Base-by-base conservation (phyloP, 2,888 invertebrate genomes). In the Melikaiella ostensackeni region DNA sequence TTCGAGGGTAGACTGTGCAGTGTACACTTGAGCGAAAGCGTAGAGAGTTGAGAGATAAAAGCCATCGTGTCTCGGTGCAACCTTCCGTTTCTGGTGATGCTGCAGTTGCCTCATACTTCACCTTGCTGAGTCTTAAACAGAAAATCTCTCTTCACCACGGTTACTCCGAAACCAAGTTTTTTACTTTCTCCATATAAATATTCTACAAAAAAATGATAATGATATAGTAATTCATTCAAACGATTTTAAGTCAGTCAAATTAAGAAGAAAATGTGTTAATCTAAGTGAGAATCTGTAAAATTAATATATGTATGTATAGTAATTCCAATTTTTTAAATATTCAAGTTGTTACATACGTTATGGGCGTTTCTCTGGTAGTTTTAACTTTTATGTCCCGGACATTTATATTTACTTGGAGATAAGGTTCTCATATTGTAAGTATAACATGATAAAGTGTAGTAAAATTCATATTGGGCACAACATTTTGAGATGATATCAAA, bases 41-140 rank as follows among this genome's bases (percentile, higher is more conserved):
- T 55, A 24, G 74, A 74, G 59, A 61, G 74, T 61, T 21, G 50
- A 59, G 42, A 74, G 74, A 59, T 74, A 42, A 59, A 59, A 61
- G 33, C 16, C 42, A 24, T 74, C 24, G 74, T 59, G 61, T 74
- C 57, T 59, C 38, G 59, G 61, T 74, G 61, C 61, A 74, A 74
- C 74, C 74, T 59, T 74, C 74, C 74, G 74, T 74, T 74, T 74
- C 74, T 74, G 74, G 59, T 61, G 74, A 74, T 74, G 74, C 74
- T 21, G 42, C 61, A 38, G n/a, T 70, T 70, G 70, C 70, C 50
- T 50, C 70, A 70, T 70, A 70, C 70, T 46, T 70, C 33, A 30
- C 50, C 70, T 70, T 70, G 30, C 70, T 33, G 50, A 30, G 11
- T 50, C 50, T 70, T 70, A 55, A 70, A 70, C 70, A 55, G 70